Conservation (phyloP, 2,113 vertebrate genomes). For the Bucco capensis region DNA sequence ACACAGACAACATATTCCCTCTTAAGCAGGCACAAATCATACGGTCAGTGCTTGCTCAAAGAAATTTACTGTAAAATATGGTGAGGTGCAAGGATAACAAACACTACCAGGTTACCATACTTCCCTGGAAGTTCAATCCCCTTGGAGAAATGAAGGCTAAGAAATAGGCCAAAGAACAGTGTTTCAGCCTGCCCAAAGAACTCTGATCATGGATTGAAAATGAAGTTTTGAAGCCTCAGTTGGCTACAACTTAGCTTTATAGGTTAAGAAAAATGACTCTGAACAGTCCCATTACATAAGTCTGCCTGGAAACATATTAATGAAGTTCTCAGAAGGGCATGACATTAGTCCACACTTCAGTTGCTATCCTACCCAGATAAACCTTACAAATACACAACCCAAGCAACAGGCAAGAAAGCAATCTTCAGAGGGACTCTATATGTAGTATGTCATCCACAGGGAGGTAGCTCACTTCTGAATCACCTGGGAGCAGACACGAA, state of each 20-base stretch:
- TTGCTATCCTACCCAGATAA: not conserved
- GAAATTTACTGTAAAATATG: not conserved
- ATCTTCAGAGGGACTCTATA: not conserved
- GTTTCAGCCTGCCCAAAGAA: not conserved
- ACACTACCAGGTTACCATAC: not conserved
- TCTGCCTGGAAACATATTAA: not conserved
- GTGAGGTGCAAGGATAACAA: not conserved
- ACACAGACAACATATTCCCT: constrained; percentile 62
- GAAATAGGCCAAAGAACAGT: not conserved
- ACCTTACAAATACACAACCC: not conserved
- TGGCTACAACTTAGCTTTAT: not conserved
- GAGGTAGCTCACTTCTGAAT: not conserved
- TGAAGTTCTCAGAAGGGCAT: not conserved
- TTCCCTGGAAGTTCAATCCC: not conserved
- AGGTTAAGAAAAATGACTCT: not conserved
- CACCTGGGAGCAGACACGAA: not conserved
- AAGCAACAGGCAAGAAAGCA: not conserved
- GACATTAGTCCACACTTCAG: not conserved
- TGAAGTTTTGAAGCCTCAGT: not conserved
- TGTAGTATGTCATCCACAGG: not conserved
- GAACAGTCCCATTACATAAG: not conserved
- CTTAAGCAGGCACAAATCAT: constrained; percentile 5
- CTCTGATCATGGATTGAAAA: not conserved
- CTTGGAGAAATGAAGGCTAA: not conserved
- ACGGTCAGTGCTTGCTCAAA: not conserved